Evolutionary conservation across 2,113 vertebrate genomes (phyloP).

Genomic region (Laticauda colubrina): DNA sequence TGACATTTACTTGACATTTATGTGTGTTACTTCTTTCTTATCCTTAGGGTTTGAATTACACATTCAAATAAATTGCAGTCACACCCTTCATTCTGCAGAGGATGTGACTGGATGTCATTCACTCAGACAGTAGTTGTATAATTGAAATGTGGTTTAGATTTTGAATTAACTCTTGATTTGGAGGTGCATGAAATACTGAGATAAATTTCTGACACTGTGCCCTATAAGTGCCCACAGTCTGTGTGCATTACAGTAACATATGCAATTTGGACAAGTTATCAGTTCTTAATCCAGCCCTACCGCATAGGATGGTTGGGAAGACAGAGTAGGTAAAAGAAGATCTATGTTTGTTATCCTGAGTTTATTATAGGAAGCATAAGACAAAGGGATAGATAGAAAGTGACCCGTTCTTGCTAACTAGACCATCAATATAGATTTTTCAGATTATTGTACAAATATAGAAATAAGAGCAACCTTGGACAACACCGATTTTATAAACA

Average conservation of each 20-base stretch:
- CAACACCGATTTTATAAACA: slow-evolving; percentile 7
- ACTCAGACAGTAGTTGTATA: not conserved
- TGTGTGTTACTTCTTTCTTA: not conserved
- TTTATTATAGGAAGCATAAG: not conserved
- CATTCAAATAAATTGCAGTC: not conserved
- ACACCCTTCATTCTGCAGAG: not conserved
- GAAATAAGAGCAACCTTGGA: slow-evolving; percentile 31
- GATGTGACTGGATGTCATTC: not conserved
- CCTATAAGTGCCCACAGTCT: not conserved
- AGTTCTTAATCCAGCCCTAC: not conserved
- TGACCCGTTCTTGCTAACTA: slow-evolving; percentile 24
- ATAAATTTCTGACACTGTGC: slow-evolving; percentile 3
- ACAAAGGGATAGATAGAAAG: slow-evolving; percentile 2
- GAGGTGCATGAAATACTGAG: slow-evolving; percentile 16
- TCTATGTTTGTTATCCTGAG: not conserved
- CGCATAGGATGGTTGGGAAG: not conserved
- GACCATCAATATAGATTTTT: not conserved
- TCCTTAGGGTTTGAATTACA: not conserved
- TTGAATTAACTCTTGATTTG: slow-evolving; percentile 33
- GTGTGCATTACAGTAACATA: accelerated
- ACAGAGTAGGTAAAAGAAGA: no score
- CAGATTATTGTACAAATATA: not conserved
- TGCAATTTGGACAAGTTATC: not conserved
- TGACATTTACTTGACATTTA: not conserved
- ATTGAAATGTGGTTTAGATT: slow-evolving; percentile 21